These are phyloP conservation scores for Setipinna tenuifilis DNA, from an alignment of 2,797 vertebrate genomes.

Conservation along the genomic window DNA sequence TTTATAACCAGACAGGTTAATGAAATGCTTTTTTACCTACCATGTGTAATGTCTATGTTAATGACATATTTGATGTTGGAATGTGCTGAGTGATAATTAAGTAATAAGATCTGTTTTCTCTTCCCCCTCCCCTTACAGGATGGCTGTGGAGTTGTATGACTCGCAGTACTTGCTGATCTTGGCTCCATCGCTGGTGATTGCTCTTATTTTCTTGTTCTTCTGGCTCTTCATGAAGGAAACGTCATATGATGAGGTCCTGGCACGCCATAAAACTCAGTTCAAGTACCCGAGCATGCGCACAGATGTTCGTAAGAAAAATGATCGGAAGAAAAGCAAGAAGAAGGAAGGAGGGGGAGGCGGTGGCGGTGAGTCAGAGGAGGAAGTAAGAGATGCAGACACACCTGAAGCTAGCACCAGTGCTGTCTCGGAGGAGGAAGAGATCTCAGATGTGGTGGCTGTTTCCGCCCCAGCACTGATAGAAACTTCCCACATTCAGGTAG, in stretches of 20 bases:
- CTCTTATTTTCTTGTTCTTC: constrained; percentile 97
- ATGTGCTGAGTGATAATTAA: too few relatives aligned
- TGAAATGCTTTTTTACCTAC: neutral
- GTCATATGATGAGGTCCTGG: constrained; percentile 94
- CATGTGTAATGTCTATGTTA: neutral
- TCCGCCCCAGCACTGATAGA: constrained; percentile 55
- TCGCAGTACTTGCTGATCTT: constrained; percentile 95
- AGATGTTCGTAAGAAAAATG: constrained; percentile 89
- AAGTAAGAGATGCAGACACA: constrained; percentile 84
- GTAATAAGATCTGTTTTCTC: neutral
- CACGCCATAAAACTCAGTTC: constrained; percentile 90
- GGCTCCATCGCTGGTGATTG: constrained; percentile 91
- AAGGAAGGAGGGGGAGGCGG: constrained; percentile 81
- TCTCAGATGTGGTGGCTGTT: constrained; percentile 39
- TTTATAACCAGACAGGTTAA: neutral
- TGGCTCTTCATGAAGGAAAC: constrained; percentile 99
- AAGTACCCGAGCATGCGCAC: constrained; percentile 82
- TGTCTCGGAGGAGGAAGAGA: constrained; percentile 75
- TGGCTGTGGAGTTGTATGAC: constrained; percentile 94
- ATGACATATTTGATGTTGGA: neutral
- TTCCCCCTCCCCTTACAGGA: constrained; percentile 63
- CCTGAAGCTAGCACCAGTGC: constrained; percentile 76
- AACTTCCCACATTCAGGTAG: constrained; percentile 59
- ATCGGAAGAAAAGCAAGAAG: constrained; percentile 98
- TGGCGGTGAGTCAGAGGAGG: constrained; percentile 88